Conservation (phyloP, 2,113 vertebrate species). For the Psophia crepitans region DNA sequence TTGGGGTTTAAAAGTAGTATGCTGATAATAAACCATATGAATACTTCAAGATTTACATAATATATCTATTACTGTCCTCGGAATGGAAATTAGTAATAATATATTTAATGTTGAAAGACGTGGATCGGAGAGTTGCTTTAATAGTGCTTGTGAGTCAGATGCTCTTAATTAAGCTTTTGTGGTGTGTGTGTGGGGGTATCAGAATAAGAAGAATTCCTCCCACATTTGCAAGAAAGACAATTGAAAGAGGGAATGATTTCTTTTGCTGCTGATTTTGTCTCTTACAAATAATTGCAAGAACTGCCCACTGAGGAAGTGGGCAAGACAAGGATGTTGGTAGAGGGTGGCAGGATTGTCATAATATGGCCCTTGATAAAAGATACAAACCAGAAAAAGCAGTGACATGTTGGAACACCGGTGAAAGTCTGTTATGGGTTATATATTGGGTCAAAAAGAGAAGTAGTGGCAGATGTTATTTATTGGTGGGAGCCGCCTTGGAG, state of each 20-base stretch:
- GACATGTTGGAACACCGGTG: background rate
- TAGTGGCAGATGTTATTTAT: background rate
- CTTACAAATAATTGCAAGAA: background rate
- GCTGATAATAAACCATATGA: background rate
- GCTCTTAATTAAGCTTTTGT: conserved; percentile 12
- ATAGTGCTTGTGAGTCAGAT: conserved; percentile 38
- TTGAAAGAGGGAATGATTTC: background rate
- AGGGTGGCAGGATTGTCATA: background rate
- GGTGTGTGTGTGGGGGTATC: background rate
- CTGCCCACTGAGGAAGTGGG: background rate
- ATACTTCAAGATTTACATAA: background rate
- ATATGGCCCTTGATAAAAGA: background rate
- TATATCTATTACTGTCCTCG: background rate
- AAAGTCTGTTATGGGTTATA: background rate
- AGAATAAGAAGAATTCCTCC: conserved; percentile 11
- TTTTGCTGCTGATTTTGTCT: background rate
- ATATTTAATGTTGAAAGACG: background rate
- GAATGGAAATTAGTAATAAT: background rate
- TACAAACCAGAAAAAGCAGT: background rate
- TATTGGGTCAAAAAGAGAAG: background rate
- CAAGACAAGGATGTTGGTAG: background rate
- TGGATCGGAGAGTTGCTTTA: background rate
- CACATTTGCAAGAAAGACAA: background rate
- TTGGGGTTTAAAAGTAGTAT: background rate
- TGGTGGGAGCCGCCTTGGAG: background rate